Percentiles rank a stretch among this genome's conserved stretches.
These are phyloP conservation scores for Irena cyanogastra DNA, from an alignment of 2,113 vertebrate species.

Conservation along the genomic window DNA sequence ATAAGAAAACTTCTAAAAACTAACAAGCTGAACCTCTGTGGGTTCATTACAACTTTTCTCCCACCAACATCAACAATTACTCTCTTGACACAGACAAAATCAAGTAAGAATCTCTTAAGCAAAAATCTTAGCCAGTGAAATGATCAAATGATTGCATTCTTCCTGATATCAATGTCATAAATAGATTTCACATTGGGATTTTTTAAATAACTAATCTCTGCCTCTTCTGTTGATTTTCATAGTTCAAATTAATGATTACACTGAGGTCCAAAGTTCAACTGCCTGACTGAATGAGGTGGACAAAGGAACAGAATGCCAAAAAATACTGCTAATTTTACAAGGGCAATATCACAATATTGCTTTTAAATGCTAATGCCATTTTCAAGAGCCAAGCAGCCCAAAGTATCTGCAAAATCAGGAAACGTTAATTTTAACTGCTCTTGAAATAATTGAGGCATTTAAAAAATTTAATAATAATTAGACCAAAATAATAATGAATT, in stretches of 20 bases:
- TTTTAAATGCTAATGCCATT: neutral
- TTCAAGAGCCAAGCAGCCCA: neutral
- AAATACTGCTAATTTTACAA: neutral
- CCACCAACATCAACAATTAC: neutral
- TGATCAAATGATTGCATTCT: neutral
- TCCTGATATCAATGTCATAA: neutral
- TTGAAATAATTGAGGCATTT: constrained; percentile 1
- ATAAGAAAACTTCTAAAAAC: neutral
- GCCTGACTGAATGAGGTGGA: neutral
- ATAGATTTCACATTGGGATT: neutral
- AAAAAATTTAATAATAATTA: constrained; percentile 23
- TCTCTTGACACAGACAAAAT: neutral
- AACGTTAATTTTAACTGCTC: neutral
- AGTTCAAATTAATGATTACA: neutral
- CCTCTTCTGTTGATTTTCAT: neutral
- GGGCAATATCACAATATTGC: neutral
- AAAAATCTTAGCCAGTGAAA: neutral
- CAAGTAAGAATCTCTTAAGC: neutral
- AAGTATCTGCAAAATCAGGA: neutral
- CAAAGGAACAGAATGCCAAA: neutral
- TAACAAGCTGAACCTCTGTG: neutral
- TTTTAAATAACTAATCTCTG: neutral
- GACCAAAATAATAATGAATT: constrained; percentile 16
- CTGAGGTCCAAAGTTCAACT: neutral
- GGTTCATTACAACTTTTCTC: neutral